Evolutionary conservation across 1,140 invertebrate species (phyloP).

Genomic region (Bombus pascuorum): DNA sequence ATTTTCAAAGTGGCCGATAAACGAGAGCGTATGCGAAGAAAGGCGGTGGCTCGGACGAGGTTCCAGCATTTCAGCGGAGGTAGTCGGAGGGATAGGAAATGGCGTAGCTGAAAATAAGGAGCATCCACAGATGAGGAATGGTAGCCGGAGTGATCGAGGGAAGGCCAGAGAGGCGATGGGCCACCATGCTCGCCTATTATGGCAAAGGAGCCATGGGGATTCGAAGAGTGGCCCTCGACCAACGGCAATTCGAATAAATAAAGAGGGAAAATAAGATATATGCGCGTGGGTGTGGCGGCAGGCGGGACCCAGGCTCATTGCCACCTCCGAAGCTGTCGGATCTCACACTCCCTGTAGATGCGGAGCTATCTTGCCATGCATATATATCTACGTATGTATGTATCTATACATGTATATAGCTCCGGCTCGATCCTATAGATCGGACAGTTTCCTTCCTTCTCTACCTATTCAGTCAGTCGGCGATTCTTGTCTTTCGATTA

Average conservation of each 20-base stretch:
- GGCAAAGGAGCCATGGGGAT: constrained; percentile 73
- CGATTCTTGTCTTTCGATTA: neutral
- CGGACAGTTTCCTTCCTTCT: neutral
- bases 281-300: constrained; percentile 78
- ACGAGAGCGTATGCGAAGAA: neutral
- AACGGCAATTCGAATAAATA: constrained; percentile 80
- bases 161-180: constrained; percentile 64
- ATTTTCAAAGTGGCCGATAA: neutral
- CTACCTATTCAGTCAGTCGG: neutral
- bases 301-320: constrained; percentile 78
- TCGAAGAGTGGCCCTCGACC: constrained; percentile 73
- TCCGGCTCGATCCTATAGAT: constrained; percentile 28
- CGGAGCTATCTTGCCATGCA: constrained; percentile 53
- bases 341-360: constrained; percentile 73
- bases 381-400: constrained; percentile 10
- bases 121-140: constrained; percentile 66
- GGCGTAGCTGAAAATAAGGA: constrained; percentile 37
- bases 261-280: constrained; percentile 79
- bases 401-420: no score
- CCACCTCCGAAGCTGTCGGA: constrained; percentile 79
- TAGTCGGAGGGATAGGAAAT: constrained; percentile 12
- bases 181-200: constrained; percentile 78
- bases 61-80: neutral
- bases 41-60: no score
- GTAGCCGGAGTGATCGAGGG: constrained; percentile 60